Base-by-base conservation (phyloP, 1,140 invertebrate species). In the Berghia stephanieae region DNA sequence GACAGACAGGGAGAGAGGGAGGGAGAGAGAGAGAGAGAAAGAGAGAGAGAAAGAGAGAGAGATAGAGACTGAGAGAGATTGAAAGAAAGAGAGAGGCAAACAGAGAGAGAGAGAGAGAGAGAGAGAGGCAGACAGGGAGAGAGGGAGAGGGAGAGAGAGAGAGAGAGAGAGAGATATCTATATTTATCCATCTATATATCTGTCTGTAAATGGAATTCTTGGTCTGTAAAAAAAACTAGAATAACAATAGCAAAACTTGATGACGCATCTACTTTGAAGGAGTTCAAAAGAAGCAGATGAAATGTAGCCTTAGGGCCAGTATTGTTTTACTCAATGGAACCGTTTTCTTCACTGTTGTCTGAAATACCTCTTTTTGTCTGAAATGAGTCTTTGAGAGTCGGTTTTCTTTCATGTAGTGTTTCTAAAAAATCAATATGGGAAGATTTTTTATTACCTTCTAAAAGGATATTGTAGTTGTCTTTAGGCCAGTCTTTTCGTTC, bases 101-200 rank as follows among this genome's bases (percentile, higher is more conserved):
- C 10, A 8, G 10, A 60, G 57, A 60, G 8, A 60, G 6, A 60
- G 57, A 60, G 8, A 60, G 10, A 60, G 10, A 60, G 31, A 60
- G 57, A 60, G 57, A 60, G 8, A 16, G 8, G 31, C 16, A 16
- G 10, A 60, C 10, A 60, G 24, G 31, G 10, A 60, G 57, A 60
- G 10, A 60, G 10, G 8, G 24, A 60, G 36, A 67, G 36, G 40
- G 5, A 67, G 63, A 10, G 4, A 67, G 63, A 67, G 8, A 67
- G 27, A 67, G 18, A 67, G 27, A 67, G 8, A 67, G 63, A 67
- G 8, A 67, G 36, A 67, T 34, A 67, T n/a, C n/a, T n/a, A n/a
- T n/a, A n/a, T n/a, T n/a, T n/a, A n/a, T n/a, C n/a, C n/a, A n/a
- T n/a, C n/a, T n/a, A n/a, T n/a, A n/a, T n/a, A n/a, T n/a, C n/a